These are phyloP conservation scores for Hoplostethus atlanticus DNA, from an alignment of 2,797 vertebrate species.

Conservation along the genomic window DNA sequence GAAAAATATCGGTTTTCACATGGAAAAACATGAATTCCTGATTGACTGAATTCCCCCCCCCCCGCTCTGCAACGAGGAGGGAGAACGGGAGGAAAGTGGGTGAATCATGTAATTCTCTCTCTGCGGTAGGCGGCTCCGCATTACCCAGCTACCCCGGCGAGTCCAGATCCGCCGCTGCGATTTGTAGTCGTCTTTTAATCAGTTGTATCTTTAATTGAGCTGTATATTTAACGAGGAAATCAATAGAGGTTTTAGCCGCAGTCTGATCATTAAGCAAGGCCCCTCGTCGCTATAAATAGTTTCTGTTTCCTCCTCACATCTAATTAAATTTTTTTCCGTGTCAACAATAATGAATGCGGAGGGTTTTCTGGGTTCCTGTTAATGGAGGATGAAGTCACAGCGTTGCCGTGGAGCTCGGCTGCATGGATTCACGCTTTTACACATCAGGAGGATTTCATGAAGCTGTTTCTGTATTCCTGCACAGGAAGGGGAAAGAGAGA, in stretches of 20 bases:
- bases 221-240: constrained; percentile 85
- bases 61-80: constrained; percentile 28
- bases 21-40: constrained; percentile 19
- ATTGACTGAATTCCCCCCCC: constrained; percentile 17
- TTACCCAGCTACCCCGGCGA: constrained; percentile 39
- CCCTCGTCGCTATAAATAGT: constrained; percentile 80
- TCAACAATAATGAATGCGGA: constrained; percentile 75
- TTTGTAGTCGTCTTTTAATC: constrained; percentile 80
- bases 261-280: constrained; percentile 79
- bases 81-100: constrained; percentile 9
- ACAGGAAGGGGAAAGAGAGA: background rate
- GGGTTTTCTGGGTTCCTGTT: constrained; percentile 56
- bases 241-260: constrained; percentile 82
- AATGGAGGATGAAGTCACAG: constrained; percentile 29
- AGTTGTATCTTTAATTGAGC: constrained; percentile 84
- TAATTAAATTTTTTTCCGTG: constrained; percentile 79
- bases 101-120: constrained; percentile 41
- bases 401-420: constrained; percentile 17
- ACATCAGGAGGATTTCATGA: constrained; percentile 32
- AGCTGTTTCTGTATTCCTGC: constrained; percentile 16
- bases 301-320: constrained; percentile 67
- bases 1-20: constrained; percentile 36
- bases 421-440: constrained; percentile 46
- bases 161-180: constrained; percentile 52
- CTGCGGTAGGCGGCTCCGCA: constrained; percentile 14